Percentiles rank a stretch among this genome's conserved stretches.
These are phyloP conservation scores for Stenopsyche tienmushanensis DNA, from an alignment of 1,140 invertebrate species.

Conservation along the genomic window DNA sequence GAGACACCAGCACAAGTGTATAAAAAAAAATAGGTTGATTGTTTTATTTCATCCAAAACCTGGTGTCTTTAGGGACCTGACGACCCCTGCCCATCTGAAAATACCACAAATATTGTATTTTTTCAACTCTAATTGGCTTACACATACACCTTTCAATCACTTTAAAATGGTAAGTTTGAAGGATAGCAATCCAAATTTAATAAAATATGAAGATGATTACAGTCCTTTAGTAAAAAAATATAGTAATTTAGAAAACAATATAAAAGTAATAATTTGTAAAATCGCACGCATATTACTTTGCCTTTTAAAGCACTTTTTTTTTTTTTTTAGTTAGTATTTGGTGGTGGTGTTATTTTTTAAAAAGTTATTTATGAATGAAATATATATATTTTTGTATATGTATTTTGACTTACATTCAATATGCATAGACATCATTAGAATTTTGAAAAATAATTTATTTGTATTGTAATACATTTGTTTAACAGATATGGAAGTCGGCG, in stretches of 20 bases:
- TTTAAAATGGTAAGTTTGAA: conserved; percentile 39
- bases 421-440: not conserved
- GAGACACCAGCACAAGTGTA: conserved; percentile 28
- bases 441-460: not conserved
- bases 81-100: conserved; percentile 26
- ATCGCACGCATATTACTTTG: conserved; percentile 32
- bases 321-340: conserved; percentile 32
- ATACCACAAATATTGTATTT: conserved; percentile 32
- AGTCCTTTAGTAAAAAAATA: not conserved
- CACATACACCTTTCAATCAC: conserved; percentile 32
- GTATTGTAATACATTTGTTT: conserved; percentile 21
- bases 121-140: conserved; percentile 36
- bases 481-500: conserved; percentile 56
- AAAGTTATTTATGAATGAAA: conserved; percentile 16
- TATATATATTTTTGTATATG: not conserved
- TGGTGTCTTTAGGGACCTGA: conserved; percentile 37
- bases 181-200: conserved; percentile 19
- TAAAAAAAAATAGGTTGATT: conserved; percentile 20
- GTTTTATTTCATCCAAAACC: conserved; percentile 33
- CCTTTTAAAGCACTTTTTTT: conserved; percentile 34
- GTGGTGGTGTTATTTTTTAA: conserved; percentile 36
- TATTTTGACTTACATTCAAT: too few relatives aligned
- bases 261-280: conserved; percentile 40
- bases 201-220: not conserved
- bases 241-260: conserved; percentile 25